Base-by-base conservation (phyloP, 2,797 vertebrate species). In the Aviceda leuphotes region DNA sequence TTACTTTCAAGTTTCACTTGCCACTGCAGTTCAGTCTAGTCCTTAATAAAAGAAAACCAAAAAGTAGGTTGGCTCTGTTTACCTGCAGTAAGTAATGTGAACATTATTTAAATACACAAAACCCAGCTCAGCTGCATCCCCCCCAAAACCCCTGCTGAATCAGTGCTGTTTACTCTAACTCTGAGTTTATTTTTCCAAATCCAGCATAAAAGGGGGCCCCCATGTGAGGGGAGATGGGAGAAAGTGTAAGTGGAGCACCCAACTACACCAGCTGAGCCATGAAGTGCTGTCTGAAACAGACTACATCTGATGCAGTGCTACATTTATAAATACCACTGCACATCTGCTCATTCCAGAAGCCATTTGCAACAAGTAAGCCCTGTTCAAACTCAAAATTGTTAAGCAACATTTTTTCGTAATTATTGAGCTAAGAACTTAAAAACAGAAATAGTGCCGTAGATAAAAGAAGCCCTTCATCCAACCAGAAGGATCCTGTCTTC, bases 391-490 rank as follows among this genome's bases (percentile, higher is more conserved):
- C 50, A 14, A 18, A 66, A 55, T 3, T 39, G 31, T 67, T 50
- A 33, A 70, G 31, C 28, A 35, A 24, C 41, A 12, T n/a, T 66
- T 50, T 31, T 58, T 11, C 15, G 12, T 31, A 58, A 81, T 39
- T 49, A 59, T 3, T 0, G 0, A 84, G 55, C 35, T 39, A 50
- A 58, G 44, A 66, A 62, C 49, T 73, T 56, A 28, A 55, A 62
- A 79, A 20, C 25, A 71, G 47, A 73, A 92, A 56, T 13, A 41
- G 61, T 1, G 54, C 9, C 0, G 0, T 6, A 68, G 86, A 82
- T 52, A 67, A 91, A 86, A 94, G 91, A 3, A 92, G 66, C 49
- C 49, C 73, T 81, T 87, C 56, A 82, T 41, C 81, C 81, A 76
- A 19, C 30, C 54, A 92, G 76, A 72, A 92, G 41, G 56, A 83